Conservation (phyloP, 1,140 invertebrate genomes). For the Zophobas atratus region DNA sequence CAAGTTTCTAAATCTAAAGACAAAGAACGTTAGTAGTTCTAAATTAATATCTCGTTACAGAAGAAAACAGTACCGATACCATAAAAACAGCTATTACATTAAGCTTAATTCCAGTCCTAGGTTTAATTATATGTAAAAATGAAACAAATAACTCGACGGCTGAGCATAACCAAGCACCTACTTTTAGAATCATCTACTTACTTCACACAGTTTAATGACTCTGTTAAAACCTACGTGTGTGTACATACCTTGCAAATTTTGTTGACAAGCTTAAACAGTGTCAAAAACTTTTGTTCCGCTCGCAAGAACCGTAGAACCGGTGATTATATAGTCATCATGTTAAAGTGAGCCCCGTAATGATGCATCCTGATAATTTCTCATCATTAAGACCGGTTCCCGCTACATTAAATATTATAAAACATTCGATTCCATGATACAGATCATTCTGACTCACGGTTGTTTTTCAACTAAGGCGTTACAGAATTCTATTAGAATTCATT, state of each 20-base stretch:
- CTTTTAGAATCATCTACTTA: too few species aligned
- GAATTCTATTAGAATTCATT: background rate
- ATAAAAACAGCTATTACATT: too few species aligned
- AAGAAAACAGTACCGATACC: too few species aligned
- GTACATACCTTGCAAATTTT: conserved; percentile 4
- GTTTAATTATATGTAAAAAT: too few species aligned
- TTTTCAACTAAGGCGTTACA: background rate
- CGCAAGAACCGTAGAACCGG: conserved; percentile 52
- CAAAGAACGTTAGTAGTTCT: too few species aligned
- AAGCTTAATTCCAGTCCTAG: too few species aligned
- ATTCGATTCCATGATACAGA: background rate
- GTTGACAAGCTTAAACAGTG: conserved; percentile 50
- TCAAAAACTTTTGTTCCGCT: conserved; percentile 52
- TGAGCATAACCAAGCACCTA: too few species aligned
- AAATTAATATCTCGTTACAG: too few species aligned
- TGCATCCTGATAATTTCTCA: conserved; percentile 55
- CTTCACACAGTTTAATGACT: background rate
- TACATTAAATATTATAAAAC: conserved; percentile 7
- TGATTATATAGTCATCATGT: conserved; percentile 56
- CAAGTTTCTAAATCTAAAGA: too few species aligned
- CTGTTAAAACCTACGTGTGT: conserved; percentile 16
- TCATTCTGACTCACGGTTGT: background rate
- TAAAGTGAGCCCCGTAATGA: conserved; percentile 50
- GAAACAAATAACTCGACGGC: too few species aligned
- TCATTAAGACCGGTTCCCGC: conserved; percentile 52